phyloP scores from a whole-genome alignment of 2,888 invertebrate genomes.

The Yponomeuta evonymella region DNA sequence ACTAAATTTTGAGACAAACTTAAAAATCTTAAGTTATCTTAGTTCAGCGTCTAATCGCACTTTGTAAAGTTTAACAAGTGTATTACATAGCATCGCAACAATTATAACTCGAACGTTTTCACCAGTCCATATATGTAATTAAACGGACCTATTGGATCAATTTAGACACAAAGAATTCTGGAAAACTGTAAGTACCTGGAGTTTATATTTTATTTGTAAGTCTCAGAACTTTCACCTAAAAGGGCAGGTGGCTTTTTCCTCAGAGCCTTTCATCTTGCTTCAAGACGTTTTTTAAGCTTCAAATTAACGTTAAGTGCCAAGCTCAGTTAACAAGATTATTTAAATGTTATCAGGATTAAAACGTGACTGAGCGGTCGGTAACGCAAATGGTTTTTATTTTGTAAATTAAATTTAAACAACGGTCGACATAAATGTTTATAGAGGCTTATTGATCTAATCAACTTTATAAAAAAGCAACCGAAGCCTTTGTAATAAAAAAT shows the following conservation, averaged over 20 bases:
- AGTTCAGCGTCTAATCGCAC: too few species aligned
- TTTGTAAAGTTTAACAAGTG: too few species aligned
- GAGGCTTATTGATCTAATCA: background rate
- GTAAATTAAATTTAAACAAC: background rate
- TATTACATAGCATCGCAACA: too few species aligned
- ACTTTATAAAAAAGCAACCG: background rate
- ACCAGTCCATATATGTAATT: too few species aligned
- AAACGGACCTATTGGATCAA: too few species aligned
- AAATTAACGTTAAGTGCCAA: conserved; percentile 1
- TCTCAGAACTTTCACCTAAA: background rate
- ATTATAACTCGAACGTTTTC: too few species aligned
- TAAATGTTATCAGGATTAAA: conserved; percentile 2
- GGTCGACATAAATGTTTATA: background rate
- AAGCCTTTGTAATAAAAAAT: background rate
- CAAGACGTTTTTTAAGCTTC: background rate
- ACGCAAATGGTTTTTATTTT: background rate
- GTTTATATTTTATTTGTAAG: background rate
- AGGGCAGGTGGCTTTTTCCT: background rate
- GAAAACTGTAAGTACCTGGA: too few species aligned
- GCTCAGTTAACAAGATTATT: conserved; percentile 1
- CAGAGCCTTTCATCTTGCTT: background rate
- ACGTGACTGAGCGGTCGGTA: background rate
- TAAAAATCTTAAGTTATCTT: too few species aligned
- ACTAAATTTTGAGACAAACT: too few species aligned
- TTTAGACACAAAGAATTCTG: too few species aligned